Evolutionary conservation across 2,113 vertebrate species (phyloP), one percentile per base, ranked within the genome.

Genomic region (Cygnus atratus): DNA sequence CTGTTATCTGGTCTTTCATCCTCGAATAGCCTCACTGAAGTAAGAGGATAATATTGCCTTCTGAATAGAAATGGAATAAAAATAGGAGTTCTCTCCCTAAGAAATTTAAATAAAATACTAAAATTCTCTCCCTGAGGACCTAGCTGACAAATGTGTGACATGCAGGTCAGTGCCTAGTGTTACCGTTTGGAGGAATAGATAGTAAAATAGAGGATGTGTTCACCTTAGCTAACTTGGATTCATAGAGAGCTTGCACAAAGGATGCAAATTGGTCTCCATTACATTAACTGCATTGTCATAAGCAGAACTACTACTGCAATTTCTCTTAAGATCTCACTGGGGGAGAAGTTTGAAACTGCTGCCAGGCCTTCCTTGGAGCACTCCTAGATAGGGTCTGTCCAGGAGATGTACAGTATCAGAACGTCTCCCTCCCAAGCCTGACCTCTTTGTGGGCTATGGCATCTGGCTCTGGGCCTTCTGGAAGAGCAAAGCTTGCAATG

Each of bases 371-470:
- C 29, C 41, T 67, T 28, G 44, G n/a, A 92, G 41, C 13, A 5
- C 46, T 54, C 4, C 15, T 55, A 44, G 58, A 31, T 46, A 71
- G 50, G 39, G 55, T 28, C n/a, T 74, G 37, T 66, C 24, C 68
- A 62, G 74, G 79, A 28, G 76, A 77, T 33, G 57, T 43, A 67
- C 67, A 90, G 68, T 41, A 67, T 43, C 83, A 86, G 22, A 95
- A n/a, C 79, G 50, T 29, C 79, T 92, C 37, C 35, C 14, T 37
- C 6, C 72, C 63, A 87, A 67, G 72, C 28, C 44, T 92, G 83
- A 59, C 84, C 83, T n/a, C 61, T 62, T 3, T 67, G 88, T 92
- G 88, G 83, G 72, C 73, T 88, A 88, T 92, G 83, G 83, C 73
- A 59, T 85, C 76, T 92, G 88, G 72, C 91, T 71, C n/a, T 43